Conservation (phyloP, 2,888 invertebrate genomes). For the Anorthoa munda region DNA sequence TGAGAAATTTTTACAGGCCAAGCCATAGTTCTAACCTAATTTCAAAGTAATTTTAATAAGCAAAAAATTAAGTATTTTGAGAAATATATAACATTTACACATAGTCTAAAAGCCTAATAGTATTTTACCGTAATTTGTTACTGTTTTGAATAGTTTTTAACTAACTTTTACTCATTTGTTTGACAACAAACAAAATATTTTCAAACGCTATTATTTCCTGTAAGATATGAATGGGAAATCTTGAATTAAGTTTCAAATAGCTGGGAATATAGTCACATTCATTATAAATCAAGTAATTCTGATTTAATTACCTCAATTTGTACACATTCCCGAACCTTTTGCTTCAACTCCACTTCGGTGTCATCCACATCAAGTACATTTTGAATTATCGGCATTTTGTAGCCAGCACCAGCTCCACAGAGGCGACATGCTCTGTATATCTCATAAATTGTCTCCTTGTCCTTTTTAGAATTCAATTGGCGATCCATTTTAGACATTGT, state of each 20-base stretch:
- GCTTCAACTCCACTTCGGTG: constrained; percentile 79
- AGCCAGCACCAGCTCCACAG: constrained; percentile 88
- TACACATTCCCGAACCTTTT: constrained; percentile 87
- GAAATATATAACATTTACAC: background rate
- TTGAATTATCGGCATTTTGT: constrained; percentile 89
- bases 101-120: background rate
- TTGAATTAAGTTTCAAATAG: background rate
- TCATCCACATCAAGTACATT: constrained; percentile 79
- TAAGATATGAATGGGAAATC: background rate
- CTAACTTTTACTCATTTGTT: constrained; percentile 56
- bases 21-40: constrained; percentile 25
- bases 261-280: background rate
- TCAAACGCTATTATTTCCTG: constrained; percentile 20
- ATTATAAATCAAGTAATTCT: background rate
- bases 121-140: background rate
- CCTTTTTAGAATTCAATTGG: constrained; percentile 71
- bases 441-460: constrained; percentile 84
- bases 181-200: constrained; percentile 65
- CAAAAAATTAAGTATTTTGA: background rate
- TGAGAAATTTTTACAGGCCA: background rate
- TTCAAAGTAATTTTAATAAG: background rate
- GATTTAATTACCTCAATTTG: constrained; percentile 84
- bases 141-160: background rate
- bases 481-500: constrained; percentile 77
- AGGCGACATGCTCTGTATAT: constrained; percentile 88